phyloP scores from a whole-genome alignment of 1,140 invertebrate species.

The Drosophila bocqueti region DNA sequence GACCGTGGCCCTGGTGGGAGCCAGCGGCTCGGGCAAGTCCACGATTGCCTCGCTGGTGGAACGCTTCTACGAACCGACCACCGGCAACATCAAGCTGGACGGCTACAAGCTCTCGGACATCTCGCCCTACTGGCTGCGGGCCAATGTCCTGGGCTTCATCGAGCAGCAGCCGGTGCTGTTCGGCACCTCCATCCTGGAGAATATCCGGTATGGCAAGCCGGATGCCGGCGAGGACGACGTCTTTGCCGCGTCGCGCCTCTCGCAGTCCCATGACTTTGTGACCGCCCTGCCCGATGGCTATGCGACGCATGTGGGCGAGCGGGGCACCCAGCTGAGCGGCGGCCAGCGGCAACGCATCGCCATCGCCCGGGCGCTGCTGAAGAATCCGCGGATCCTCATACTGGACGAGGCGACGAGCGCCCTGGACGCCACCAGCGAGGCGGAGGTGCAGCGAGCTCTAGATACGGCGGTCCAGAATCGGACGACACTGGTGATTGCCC shows the following conservation, averaged over 20 bases:
- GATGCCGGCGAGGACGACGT: slow-evolving; percentile 88
- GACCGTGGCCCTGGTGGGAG: slow-evolving; percentile 95
- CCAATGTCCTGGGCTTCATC: slow-evolving; percentile 93
- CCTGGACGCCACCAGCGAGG: slow-evolving; percentile 95
- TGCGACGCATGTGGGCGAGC: slow-evolving; percentile 94
- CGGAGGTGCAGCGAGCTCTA: slow-evolving; percentile 93
- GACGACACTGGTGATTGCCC: slow-evolving; percentile 95
- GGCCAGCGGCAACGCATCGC: slow-evolving; percentile 97
- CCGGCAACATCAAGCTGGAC: slow-evolving; percentile 92
- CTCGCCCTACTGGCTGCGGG: slow-evolving; percentile 94
- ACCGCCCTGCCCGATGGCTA: slow-evolving; percentile 93
- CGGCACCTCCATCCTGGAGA: slow-evolving; percentile 95
- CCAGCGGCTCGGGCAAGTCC: slow-evolving; percentile 96
- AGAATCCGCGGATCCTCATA: slow-evolving; percentile 94
- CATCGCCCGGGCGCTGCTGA: slow-evolving; percentile 94
- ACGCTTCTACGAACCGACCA: slow-evolving; percentile 94
- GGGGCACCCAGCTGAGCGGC: slow-evolving; percentile 94
- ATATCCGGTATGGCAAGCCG: slow-evolving; percentile 96
- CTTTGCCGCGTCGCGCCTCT: slow-evolving; percentile 91
- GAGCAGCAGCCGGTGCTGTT: slow-evolving; percentile 97
- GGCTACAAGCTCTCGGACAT: slow-evolving; percentile 90
- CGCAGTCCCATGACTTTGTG: slow-evolving; percentile 97
- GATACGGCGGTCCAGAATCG: slow-evolving; percentile 91
- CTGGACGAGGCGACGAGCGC: slow-evolving; percentile 97
- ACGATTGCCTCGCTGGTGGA: slow-evolving; percentile 95